Evolutionary conservation across 2,888 invertebrate genomes (phyloP).

Genomic region (Microplitis manilae): DNA sequence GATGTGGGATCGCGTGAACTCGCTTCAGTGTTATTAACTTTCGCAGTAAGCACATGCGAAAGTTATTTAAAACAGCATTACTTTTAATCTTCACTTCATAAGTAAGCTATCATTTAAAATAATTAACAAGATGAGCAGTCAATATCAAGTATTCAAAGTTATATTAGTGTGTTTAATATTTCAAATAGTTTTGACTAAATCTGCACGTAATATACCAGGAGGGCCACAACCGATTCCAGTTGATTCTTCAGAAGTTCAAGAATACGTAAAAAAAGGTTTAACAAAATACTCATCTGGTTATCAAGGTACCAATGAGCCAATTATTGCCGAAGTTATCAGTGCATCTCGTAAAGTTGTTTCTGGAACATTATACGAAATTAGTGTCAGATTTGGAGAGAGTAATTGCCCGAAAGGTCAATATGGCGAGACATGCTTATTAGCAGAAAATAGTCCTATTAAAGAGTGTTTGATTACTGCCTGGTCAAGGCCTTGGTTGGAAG

Average conservation of each 20-base stretch:
- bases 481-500: constrained; percentile 75
- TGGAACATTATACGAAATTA: constrained; percentile 75
- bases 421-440: constrained; percentile 57
- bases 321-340: constrained; percentile 71
- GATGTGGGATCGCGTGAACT: not conserved
- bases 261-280: constrained; percentile 52
- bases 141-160: not conserved
- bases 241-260: constrained; percentile 53
- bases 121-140: not conserved
- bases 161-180: not conserved
- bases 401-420: constrained; percentile 71
- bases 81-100: not conserved
- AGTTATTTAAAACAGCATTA: not conserved
- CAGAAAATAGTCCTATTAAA: constrained; percentile 57
- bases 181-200: not conserved
- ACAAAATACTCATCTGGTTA: constrained; percentile 55
- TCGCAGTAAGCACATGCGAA: not conserved
- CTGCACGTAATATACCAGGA: constrained; percentile 43
- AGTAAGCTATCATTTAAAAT: too few species aligned
- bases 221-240: constrained; percentile 32
- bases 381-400: constrained; percentile 75
- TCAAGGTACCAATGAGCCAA: constrained; percentile 54
- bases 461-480: constrained; percentile 74
- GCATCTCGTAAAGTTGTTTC: constrained; percentile 74
- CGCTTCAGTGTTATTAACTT: not conserved